Evolutionary conservation across 1,140 invertebrate species (phyloP).

Genomic region (Aphaenogaster rudis): DNA sequence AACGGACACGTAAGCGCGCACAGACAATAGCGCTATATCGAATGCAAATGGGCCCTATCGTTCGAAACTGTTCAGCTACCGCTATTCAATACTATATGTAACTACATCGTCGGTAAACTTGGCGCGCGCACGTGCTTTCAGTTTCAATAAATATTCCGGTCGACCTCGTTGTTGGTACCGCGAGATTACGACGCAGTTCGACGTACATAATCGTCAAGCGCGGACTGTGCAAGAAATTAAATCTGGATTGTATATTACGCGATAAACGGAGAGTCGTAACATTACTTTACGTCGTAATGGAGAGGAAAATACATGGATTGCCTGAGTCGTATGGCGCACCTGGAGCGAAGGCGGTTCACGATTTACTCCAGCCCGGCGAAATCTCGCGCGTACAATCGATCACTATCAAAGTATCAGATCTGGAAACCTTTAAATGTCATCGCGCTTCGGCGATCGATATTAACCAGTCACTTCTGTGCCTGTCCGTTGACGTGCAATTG

Average conservation of each 20-base stretch:
- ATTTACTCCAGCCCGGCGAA: not conserved
- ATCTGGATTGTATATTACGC: not conserved
- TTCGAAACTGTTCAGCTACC: not conserved
- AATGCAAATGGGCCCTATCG: not conserved
- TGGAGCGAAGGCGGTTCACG: not conserved
- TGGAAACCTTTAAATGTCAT: slow-evolving; percentile 59
- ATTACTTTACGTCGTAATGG: slow-evolving; percentile 5
- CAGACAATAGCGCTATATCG: slow-evolving; percentile 15
- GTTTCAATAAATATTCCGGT: slow-evolving; percentile 26
- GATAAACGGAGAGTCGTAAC: slow-evolving; percentile 18
- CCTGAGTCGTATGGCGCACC: not conserved
- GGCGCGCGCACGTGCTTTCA: not conserved
- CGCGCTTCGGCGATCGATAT: slow-evolving; percentile 31
- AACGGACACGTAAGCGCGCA: not conserved
- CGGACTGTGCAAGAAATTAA: not conserved
- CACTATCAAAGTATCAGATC: slow-evolving; percentile 43
- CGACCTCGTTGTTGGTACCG: not conserved
- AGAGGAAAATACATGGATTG: slow-evolving; percentile 8
- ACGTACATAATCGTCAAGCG: slow-evolving; percentile 2
- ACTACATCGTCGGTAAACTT: not conserved
- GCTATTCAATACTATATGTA: not conserved
- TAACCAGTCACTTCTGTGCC: slow-evolving; percentile 10
- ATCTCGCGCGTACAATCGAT: slow-evolving; percentile 40
- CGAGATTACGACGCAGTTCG: not conserved
- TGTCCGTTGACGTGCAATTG: slow-evolving; percentile 21